Evolutionary conservation across 2,113 vertebrate genomes (phyloP).

Genomic region (Lutjanus erythropterus): DNA sequence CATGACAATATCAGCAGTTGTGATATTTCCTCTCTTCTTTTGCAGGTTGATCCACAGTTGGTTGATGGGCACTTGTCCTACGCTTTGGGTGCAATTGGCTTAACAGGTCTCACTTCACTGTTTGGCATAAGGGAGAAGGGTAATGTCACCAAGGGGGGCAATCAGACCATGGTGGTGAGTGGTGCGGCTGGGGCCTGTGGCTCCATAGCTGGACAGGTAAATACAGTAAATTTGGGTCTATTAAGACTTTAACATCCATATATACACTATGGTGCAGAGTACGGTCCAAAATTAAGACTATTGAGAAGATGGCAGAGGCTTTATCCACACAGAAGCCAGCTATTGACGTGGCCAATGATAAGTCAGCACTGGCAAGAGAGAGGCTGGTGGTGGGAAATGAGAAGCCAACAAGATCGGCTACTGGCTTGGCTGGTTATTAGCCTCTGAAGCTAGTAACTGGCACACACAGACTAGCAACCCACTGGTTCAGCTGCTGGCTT

Average conservation of each 20-base stretch:
- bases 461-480: too few relatives aligned
- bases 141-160: constrained; percentile 86
- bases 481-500: too few relatives aligned
- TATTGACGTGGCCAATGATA: too few relatives aligned
- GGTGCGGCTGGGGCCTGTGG: constrained; percentile 96
- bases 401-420: too few relatives aligned
- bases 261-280: too few relatives aligned
- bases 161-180: constrained; percentile 96
- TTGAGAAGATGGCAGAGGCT: too few relatives aligned
- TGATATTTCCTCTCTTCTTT: not conserved
- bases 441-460: too few relatives aligned
- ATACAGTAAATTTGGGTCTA: not conserved
- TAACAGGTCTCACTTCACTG: constrained; percentile 92
- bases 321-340: too few relatives aligned
- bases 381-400: too few relatives aligned
- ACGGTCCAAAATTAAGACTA: too few relatives aligned
- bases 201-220: constrained; percentile 95
- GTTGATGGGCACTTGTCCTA: constrained; percentile 91
- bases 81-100: constrained; percentile 91
- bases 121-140: constrained; percentile 93
- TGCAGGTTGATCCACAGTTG: constrained; percentile 88
- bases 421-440: too few relatives aligned
- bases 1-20: not conserved
- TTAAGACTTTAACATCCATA: not conserved
- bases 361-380: too few relatives aligned